phyloP scores from a whole-genome alignment of 2,797 vertebrate genomes.

The Lepus townsendii region DNA sequence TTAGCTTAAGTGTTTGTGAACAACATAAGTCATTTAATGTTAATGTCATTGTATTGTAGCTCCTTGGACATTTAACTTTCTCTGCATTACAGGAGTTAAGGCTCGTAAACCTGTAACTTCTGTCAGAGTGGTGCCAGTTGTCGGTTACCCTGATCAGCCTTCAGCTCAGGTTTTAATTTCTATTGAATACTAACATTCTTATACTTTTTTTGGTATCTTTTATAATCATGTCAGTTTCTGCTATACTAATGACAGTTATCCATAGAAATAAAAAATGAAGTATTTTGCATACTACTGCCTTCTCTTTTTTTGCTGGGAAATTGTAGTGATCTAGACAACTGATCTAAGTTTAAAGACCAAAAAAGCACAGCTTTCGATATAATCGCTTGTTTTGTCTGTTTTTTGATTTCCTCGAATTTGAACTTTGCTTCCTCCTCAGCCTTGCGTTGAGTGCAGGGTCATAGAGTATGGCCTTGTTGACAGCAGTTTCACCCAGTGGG shows the following conservation, averaged over 20 bases:
- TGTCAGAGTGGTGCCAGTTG: slow-evolving; percentile 22
- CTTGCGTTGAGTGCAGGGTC: not conserved
- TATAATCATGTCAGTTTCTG: slow-evolving; percentile 65
- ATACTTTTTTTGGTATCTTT: slow-evolving; percentile 69
- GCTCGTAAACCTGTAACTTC: not conserved
- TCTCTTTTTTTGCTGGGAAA: slow-evolving; percentile 29
- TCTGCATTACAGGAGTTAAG: slow-evolving; percentile 45
- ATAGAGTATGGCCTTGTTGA: not conserved
- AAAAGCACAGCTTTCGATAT: slow-evolving; percentile 37
- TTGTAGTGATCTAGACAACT: not conserved
- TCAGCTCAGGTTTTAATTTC: slow-evolving; percentile 73
- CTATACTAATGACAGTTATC: slow-evolving; percentile 70
- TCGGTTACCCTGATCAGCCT: slow-evolving; percentile 53
- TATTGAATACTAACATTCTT: slow-evolving; percentile 71
- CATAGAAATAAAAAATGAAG: slow-evolving; percentile 70
- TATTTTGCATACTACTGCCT: slow-evolving; percentile 68
- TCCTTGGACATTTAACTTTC: slow-evolving; percentile 53
- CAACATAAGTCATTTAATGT: slow-evolving; percentile 13
- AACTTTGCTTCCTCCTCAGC: not conserved
- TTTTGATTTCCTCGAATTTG: not conserved
- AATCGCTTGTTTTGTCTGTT: not conserved
- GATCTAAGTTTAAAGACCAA: not conserved
- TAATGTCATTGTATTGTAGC: not conserved
- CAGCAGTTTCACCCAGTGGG: not conserved
- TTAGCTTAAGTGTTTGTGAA: slow-evolving; percentile 46